Evolutionary conservation across 2,888 invertebrate genomes (phyloP).

Genomic region (Steinernema hermaphroditum): DNA sequence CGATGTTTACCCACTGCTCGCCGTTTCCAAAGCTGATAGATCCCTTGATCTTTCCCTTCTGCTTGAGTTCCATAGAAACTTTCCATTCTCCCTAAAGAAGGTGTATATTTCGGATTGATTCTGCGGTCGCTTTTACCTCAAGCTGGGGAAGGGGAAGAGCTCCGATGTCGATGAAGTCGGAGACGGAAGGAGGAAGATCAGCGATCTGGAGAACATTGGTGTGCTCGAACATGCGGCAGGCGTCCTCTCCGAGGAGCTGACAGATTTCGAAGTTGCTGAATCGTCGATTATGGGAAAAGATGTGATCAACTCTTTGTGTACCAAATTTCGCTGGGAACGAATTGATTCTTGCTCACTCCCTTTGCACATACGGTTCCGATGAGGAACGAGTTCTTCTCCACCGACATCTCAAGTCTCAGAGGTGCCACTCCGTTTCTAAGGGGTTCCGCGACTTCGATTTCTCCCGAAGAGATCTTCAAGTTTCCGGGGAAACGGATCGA

Average conservation of each 20-base stretch:
- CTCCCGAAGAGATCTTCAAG: constrained; percentile 42
- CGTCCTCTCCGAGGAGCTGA: constrained; percentile 42
- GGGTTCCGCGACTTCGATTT: constrained; percentile 44
- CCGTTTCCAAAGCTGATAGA: constrained; percentile 48
- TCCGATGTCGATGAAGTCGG: constrained; percentile 52
- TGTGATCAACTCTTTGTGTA: constrained; percentile 32
- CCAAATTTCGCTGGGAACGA: constrained; percentile 61
- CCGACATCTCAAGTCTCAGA: constrained; percentile 49
- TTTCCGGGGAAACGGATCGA: constrained; percentile 52
- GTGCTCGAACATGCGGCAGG: constrained; percentile 42
- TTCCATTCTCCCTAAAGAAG: constrained; percentile 49
- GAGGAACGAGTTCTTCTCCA: constrained; percentile 59
- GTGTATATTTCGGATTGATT: not conserved
- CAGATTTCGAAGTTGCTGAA: constrained; percentile 50
- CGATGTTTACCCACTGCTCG: constrained; percentile 47
- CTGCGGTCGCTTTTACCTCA: constrained; percentile 34
- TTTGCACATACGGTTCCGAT: constrained; percentile 59
- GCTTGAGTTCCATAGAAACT: constrained; percentile 43
- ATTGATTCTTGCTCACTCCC: constrained; percentile 56
- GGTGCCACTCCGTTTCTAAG: constrained; percentile 40
- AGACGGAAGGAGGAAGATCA: constrained; percentile 2
- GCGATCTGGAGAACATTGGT: constrained; percentile 17
- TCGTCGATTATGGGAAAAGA: not conserved
- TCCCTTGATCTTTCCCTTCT: constrained; percentile 44
- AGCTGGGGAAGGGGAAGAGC: constrained; percentile 53